Evolutionary conservation across 1,140 invertebrate genomes (phyloP).

Genomic region (Oryctes rhinoceros): DNA sequence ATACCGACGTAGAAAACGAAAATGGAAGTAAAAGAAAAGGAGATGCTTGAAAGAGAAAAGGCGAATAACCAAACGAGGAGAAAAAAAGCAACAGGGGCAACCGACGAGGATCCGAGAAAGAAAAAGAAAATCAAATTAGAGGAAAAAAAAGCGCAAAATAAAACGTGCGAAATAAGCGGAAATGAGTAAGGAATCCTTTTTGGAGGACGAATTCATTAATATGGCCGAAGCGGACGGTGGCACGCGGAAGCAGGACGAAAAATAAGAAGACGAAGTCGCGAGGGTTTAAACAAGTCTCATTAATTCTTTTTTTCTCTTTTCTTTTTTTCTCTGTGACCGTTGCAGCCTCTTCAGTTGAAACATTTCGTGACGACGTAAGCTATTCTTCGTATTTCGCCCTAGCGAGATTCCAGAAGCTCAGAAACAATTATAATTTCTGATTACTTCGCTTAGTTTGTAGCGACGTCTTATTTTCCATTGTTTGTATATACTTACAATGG

Average conservation of each 20-base stretch:
- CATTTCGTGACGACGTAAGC: not conserved
- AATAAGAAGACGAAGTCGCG: not conserved
- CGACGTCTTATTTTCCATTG: no score
- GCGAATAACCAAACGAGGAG: not conserved
- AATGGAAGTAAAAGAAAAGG: constrained; percentile 1
- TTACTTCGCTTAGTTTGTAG: not conserved
- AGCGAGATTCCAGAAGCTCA: not conserved
- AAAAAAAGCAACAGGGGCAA: not conserved
- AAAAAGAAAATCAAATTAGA: constrained; percentile 11
- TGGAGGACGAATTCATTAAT: constrained; percentile 21
- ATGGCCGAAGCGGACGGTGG: not conserved
- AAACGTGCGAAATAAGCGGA: constrained; percentile 10
- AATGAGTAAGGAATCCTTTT: constrained; percentile 13
- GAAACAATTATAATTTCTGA: not conserved
- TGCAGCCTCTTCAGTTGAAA: not conserved
- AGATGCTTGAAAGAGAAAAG: not conserved
- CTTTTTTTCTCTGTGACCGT: not conserved
- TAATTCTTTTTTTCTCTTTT: not conserved
- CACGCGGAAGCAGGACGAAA: not conserved
- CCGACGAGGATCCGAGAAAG: not conserved
- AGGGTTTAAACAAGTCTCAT: constrained; percentile 31
- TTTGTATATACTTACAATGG: no score
- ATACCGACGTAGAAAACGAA: not conserved
- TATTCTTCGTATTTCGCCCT: not conserved
- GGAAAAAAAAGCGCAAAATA: not conserved